A percentile compares a stretch with the other conserved stretches of the same genome.
These are phyloP conservation scores for Eretmocerus hayati DNA, from an alignment of 2,888 invertebrate genomes.

Conservation along the genomic window DNA sequence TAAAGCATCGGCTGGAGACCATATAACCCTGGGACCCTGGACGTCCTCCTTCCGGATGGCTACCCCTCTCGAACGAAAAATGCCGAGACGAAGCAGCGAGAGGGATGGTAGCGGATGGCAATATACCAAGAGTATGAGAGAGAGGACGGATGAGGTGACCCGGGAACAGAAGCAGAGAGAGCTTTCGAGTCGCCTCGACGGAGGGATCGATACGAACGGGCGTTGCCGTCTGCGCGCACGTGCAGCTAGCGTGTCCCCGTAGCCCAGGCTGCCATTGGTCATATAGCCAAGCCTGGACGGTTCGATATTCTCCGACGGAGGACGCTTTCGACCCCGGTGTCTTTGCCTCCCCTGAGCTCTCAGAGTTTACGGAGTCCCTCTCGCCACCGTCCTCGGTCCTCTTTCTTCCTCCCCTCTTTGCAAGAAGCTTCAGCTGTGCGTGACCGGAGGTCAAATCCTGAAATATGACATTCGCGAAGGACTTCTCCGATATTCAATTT, in stretches of 20 bases:
- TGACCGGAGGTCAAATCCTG: no score
- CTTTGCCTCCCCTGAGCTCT: slow-evolving; percentile 5
- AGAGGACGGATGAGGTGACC: slow-evolving; percentile 41
- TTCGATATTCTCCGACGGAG: slow-evolving; percentile 34
- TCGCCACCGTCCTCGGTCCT: background rate
- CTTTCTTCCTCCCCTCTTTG: no score
- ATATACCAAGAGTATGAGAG: no score
- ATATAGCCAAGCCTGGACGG: slow-evolving; percentile 29
- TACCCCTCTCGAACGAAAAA: slow-evolving; percentile 1
- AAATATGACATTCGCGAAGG: no score
- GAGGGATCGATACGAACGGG: slow-evolving; percentile 39
- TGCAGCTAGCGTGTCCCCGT: no score
- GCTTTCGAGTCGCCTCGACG: slow-evolving; percentile 6
- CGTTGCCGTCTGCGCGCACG: slow-evolving; percentile 30
- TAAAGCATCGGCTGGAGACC: background rate
- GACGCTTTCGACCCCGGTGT: slow-evolving; percentile 18
- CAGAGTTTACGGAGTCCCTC: slow-evolving; percentile 1
- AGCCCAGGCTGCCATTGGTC: slow-evolving; percentile 45
- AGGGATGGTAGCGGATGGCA: slow-evolving; percentile 17
- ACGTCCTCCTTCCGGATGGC: background rate
- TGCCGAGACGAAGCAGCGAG: slow-evolving; percentile 7
- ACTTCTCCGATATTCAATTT: no score
- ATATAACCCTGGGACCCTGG: background rate
- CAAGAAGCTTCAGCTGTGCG: no score
- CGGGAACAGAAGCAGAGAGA: slow-evolving; percentile 27